A percentile compares a stretch with the other conserved stretches of the same genome.
These are phyloP conservation scores for Rhabdomys pumilio DNA, from an alignment of 2,797 vertebrate species.

Conservation along the genomic window DNA sequence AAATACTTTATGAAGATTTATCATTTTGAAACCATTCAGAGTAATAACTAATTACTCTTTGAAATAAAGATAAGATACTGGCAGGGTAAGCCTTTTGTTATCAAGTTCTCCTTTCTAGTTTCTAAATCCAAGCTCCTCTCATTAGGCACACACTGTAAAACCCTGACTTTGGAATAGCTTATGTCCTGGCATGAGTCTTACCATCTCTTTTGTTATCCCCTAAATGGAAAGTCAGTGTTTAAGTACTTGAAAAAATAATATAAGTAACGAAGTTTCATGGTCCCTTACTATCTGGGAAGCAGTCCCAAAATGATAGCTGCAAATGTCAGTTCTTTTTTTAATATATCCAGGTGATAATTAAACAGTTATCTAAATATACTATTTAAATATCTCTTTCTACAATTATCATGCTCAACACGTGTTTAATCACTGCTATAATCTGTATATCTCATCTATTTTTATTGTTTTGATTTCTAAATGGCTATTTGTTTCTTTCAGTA, in stretches of 20 bases:
- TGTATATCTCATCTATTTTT: background rate
- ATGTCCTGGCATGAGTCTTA: background rate
- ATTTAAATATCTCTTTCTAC: background rate
- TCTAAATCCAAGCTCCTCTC: background rate
- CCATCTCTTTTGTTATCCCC: background rate
- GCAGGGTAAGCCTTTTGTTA: background rate
- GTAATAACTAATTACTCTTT: background rate
- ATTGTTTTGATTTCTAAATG: background rate
- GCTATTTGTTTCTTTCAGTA: background rate
- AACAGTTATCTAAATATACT: background rate
- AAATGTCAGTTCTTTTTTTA: slow-evolving; percentile 10
- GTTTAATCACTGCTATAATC: background rate
- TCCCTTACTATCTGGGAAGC: background rate
- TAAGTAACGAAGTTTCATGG: background rate
- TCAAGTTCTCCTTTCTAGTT: background rate
- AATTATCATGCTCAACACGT: background rate
- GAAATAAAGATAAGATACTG: slow-evolving; percentile 26
- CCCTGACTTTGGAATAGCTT: background rate
- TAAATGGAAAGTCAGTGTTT: background rate
- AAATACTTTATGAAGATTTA: background rate
- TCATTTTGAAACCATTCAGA: background rate
- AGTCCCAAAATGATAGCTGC: background rate
- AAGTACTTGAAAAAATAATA: background rate
- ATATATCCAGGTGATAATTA: slow-evolving; percentile 8
- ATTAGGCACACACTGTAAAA: background rate